Conservation (phyloP, 1,140 invertebrate species). For the Cryptotermes secundus region DNA sequence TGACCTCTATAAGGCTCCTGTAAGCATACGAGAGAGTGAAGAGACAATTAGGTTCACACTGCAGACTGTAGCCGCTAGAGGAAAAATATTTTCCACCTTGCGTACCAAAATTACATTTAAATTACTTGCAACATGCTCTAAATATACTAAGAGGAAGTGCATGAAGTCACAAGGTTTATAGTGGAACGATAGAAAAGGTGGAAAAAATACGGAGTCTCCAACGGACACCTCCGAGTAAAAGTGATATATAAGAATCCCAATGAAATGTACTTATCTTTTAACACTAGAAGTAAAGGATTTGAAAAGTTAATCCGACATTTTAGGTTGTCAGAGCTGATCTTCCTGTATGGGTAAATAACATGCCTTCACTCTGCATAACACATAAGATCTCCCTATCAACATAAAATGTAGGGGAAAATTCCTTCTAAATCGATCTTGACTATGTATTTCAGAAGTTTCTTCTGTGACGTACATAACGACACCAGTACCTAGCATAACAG, state of each 20-base stretch:
- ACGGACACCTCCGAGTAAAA: background rate
- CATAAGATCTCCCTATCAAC: too few relatives aligned
- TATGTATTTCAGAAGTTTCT: too few relatives aligned
- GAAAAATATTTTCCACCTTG: background rate
- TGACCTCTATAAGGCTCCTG: conserved; percentile 57
- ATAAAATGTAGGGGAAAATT: too few relatives aligned
- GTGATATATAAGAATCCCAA: background rate
- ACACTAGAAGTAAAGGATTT: too few relatives aligned
- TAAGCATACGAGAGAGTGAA: conserved; percentile 39
- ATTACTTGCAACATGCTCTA: background rate
- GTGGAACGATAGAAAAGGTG: background rate
- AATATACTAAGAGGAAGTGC: background rate
- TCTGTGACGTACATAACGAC: too few relatives aligned
- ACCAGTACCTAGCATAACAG: too few relatives aligned
- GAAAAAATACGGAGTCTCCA: background rate
- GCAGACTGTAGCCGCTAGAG: background rate
- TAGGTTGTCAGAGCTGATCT: too few relatives aligned
- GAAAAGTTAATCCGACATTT: too few relatives aligned
- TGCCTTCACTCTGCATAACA: too few relatives aligned
- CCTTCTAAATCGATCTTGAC: too few relatives aligned
- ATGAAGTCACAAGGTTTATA: background rate
- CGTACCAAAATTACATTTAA: background rate
- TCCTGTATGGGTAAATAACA: too few relatives aligned
- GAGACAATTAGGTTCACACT: background rate
- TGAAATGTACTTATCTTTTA: too few relatives aligned